Percentiles rank a stretch among this genome's conserved stretches.
phyloP scores from a whole-genome alignment of 2,888 invertebrate species.

The Ethmia dodecea region DNA sequence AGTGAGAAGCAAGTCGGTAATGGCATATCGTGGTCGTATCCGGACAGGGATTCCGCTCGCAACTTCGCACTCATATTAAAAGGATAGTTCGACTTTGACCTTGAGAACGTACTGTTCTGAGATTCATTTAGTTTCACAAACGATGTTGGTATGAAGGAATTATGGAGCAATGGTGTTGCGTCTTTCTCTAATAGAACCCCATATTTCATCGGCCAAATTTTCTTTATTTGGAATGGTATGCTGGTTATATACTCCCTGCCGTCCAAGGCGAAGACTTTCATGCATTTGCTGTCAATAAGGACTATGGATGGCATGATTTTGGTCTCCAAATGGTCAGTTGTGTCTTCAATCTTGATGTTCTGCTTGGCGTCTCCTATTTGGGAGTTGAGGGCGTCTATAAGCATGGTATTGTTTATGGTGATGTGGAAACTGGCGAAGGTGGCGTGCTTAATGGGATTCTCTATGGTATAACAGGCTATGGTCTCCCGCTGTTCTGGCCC shows the following conservation, averaged over 20 bases:
- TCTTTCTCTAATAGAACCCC: slow-evolving; percentile 91
- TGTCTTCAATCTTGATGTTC: slow-evolving; percentile 66
- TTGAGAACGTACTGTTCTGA: slow-evolving; percentile 51
- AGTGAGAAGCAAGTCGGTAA: slow-evolving; percentile 91
- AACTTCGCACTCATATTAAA: slow-evolving; percentile 58
- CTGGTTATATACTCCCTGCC: slow-evolving; percentile 91
- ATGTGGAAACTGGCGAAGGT: slow-evolving; percentile 82
- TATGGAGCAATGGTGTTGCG: slow-evolving; percentile 49
- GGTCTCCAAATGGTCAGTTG: slow-evolving; percentile 67
- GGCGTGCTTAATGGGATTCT: slow-evolving; percentile 89
- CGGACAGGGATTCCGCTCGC: slow-evolving; percentile 52
- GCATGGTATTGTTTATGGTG: slow-evolving; percentile 73
- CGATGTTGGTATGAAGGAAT: slow-evolving; percentile 48
- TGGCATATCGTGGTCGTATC: slow-evolving; percentile 64
- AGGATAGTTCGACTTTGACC: slow-evolving; percentile 29
- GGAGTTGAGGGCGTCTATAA: slow-evolving; percentile 68
- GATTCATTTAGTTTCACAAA: slow-evolving; percentile 59
- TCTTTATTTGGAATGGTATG: slow-evolving; percentile 88
- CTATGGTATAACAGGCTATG: slow-evolving; percentile 87
- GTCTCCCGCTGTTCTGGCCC: slow-evolving; percentile 74
- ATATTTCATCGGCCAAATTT: slow-evolving; percentile 90
- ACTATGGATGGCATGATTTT: slow-evolving; percentile 82
- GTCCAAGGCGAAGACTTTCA: slow-evolving; percentile 86
- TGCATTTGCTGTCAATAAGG: slow-evolving; percentile 84
- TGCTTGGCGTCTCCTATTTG: slow-evolving; percentile 69